Percentiles rank a stretch among this genome's conserved stretches.
Conservation (phyloP, 2,113 vertebrate genomes). For the Thalassarche chlororhynchos region DNA sequence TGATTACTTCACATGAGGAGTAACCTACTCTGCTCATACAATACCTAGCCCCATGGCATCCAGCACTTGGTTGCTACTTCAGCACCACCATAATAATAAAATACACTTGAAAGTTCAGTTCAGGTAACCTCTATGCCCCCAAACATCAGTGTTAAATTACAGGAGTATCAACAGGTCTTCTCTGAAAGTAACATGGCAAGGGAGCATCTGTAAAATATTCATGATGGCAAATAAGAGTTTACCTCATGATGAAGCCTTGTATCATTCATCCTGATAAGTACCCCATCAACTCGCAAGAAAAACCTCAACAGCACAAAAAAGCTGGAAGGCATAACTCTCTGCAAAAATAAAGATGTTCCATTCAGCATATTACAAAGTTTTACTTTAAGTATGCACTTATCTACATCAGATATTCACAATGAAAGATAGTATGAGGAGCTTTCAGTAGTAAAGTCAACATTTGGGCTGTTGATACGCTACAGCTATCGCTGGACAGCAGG, state of each 20-base stretch:
- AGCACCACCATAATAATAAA: not conserved
- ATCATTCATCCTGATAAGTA: slow-evolving; percentile 94
- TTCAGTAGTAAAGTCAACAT: not conserved
- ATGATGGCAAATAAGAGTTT: not conserved
- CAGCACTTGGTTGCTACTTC: not conserved
- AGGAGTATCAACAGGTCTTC: not conserved
- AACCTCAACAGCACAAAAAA: slow-evolving; percentile 94
- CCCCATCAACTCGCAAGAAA: slow-evolving; percentile 95
- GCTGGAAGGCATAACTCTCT: slow-evolving; percentile 98
- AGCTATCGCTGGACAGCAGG: not conserved
- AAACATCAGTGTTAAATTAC: not conserved
- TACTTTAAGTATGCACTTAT: not conserved
- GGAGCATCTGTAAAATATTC: not conserved
- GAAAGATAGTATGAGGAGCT: not conserved
- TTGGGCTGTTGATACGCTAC: not conserved
- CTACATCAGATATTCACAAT: not conserved
- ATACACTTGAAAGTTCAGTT: not conserved
- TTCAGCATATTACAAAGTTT: not conserved
- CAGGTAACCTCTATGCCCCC: not conserved
- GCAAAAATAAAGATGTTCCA: slow-evolving; percentile 11
- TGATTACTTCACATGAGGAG: not conserved
- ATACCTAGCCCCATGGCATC: not conserved
- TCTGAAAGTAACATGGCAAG: not conserved
- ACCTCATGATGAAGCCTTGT: slow-evolving; percentile 94
- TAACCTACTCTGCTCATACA: not conserved